These are phyloP conservation scores for Habrosyne pyritoides DNA, from an alignment of 2,888 invertebrate species.

Conservation along the genomic window DNA sequence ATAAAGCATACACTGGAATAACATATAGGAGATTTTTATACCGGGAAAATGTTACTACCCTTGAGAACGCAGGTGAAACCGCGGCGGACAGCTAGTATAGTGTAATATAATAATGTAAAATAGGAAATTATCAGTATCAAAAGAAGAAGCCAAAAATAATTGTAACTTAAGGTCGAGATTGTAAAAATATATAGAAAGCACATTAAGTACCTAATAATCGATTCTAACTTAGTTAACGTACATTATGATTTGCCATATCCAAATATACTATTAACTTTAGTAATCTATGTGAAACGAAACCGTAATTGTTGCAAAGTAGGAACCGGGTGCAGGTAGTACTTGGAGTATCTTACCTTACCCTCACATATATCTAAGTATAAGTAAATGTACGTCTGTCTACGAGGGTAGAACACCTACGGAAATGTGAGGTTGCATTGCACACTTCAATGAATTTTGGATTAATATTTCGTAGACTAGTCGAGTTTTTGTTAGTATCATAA, in stretches of 20 bases:
- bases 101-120: too few species aligned
- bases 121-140: too few species aligned
- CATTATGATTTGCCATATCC: neutral
- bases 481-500: neutral
- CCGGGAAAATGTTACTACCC: too few species aligned
- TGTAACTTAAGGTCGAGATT: too few species aligned
- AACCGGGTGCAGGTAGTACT: neutral
- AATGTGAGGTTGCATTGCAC: constrained; percentile 23
- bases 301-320: neutral
- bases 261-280: neutral
- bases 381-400: constrained; percentile 17
- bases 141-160: too few species aligned
- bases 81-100: too few species aligned
- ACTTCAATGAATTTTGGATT: constrained; percentile 38
- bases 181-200: too few species aligned
- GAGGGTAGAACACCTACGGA: constrained; percentile 19
- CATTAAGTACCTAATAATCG: too few species aligned
- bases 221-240: too few species aligned
- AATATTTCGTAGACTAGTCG: neutral
- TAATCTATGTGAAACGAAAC: neutral
- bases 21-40: too few species aligned
- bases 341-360: neutral
- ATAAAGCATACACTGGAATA: too few species aligned
- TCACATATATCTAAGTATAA: neutral
- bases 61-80: too few species aligned